phyloP scores from a whole-genome alignment of 2,113 vertebrate species.

The Zosterops hypoxanthus region DNA sequence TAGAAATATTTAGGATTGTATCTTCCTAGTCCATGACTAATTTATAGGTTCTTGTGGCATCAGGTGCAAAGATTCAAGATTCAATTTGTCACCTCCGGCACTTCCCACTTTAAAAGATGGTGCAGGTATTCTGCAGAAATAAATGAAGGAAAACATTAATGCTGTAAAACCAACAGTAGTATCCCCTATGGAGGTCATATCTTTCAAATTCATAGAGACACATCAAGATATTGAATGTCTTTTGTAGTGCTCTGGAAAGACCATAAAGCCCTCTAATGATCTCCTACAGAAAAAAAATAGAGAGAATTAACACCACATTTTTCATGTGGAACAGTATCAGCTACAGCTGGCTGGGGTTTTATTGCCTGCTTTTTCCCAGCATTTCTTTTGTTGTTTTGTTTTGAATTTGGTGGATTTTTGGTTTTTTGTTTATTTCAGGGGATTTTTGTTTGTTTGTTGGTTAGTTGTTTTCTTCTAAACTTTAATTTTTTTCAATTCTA shows the following conservation, averaged over 20 bases:
- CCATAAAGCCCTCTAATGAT: slow-evolving; percentile 39
- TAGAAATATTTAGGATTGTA: slow-evolving; percentile 49
- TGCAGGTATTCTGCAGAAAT: slow-evolving; percentile 58
- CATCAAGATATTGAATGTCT: slow-evolving; percentile 9
- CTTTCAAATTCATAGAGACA: slow-evolving; percentile 40
- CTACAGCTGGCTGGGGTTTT: neutral
- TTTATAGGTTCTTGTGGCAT: slow-evolving; percentile 65
- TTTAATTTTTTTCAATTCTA: neutral
- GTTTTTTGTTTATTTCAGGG: neutral
- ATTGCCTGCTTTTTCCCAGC: neutral
- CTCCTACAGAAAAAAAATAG: neutral
- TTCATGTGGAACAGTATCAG: neutral
- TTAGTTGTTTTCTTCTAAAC: neutral
- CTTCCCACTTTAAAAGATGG: slow-evolving; percentile 54
- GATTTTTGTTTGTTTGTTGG: neutral
- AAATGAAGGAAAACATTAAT: slow-evolving; percentile 55
- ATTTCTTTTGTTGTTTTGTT: neutral
- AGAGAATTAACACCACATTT: neutral
- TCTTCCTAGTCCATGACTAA: slow-evolving; percentile 73
- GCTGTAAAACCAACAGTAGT: slow-evolving; percentile 38
- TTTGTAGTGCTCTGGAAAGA: slow-evolving; percentile 44
- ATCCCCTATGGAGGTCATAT: slow-evolving; percentile 19
- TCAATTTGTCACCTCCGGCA: slow-evolving; percentile 70
- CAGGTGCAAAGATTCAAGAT: slow-evolving; percentile 70
- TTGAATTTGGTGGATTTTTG: neutral